A percentile compares a stretch with the other conserved stretches of the same genome.
Conservation (phyloP, 2,888 invertebrate species). For the Stenichneumon culpator region DNA sequence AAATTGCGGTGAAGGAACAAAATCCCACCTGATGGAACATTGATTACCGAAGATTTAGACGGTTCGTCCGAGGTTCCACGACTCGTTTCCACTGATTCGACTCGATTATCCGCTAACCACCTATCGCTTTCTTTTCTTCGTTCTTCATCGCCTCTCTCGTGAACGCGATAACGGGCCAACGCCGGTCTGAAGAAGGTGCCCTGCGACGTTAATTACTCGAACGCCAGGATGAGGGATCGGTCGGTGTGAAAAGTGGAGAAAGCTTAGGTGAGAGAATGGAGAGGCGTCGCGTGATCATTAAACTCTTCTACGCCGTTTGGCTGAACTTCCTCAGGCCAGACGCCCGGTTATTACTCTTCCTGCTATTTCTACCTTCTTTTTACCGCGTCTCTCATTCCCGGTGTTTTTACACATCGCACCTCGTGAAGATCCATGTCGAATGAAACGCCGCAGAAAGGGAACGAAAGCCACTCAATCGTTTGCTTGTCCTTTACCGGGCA, state of each 20-base stretch:
- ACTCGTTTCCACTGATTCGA: slow-evolving; percentile 21
- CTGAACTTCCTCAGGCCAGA: slow-evolving; percentile 31
- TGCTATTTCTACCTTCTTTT: slow-evolving; percentile 27
- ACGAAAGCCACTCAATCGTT: background rate
- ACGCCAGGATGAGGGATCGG: slow-evolving; percentile 28
- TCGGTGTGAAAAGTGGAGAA: slow-evolving; percentile 22
- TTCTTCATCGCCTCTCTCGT: slow-evolving; percentile 14
- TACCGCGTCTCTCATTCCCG: slow-evolving; percentile 5
- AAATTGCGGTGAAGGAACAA: no score
- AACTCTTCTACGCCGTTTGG: slow-evolving; percentile 76
- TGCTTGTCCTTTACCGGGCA: background rate
- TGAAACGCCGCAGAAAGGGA: background rate
- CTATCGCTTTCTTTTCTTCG: slow-evolving; percentile 14
- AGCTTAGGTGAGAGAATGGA: slow-evolving; percentile 4
- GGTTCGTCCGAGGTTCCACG: slow-evolving; percentile 4
- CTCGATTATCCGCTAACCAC: background rate
- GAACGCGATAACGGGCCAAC: slow-evolving; percentile 48
- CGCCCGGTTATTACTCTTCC: slow-evolving; percentile 38
- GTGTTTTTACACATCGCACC: background rate
- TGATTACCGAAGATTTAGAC: slow-evolving; percentile 15
- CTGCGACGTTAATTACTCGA: slow-evolving; percentile 52
- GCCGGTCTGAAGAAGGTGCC: slow-evolving; percentile 13
- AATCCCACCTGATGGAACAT: no score
- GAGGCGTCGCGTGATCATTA: slow-evolving; percentile 72
- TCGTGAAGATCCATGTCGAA: background rate